Percentiles rank a stretch among this genome's conserved stretches.
These are phyloP conservation scores for Hetaerina americana DNA, from an alignment of 1,140 invertebrate genomes.

Conservation along the genomic window DNA sequence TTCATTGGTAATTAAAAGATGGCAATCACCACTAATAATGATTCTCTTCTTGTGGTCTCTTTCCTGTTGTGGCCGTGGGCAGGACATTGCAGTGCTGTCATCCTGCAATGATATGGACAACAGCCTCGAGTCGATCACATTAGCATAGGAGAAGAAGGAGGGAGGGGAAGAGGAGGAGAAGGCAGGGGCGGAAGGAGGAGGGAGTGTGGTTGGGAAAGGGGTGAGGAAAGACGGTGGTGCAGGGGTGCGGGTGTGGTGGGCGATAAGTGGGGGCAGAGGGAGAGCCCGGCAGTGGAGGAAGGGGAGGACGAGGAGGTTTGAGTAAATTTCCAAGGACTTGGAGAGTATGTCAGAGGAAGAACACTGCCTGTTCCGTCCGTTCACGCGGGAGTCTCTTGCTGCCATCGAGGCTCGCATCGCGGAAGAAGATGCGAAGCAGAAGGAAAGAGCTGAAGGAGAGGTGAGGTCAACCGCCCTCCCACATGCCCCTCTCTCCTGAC, in stretches of 20 bases:
- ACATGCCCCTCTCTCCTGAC: no score
- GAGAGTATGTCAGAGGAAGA: constrained; percentile 83
- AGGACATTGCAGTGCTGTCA: not conserved
- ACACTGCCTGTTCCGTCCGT: constrained; percentile 91
- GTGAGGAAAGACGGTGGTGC: not conserved
- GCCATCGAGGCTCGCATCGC: constrained; percentile 85
- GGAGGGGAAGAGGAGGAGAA: no score
- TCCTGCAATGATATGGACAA: not conserved
- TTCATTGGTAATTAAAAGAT: no score
- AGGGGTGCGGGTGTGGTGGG: not conserved
- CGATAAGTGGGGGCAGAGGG: not conserved
- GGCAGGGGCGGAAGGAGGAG: not conserved
- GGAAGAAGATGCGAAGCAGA: constrained; percentile 88
- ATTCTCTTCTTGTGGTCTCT: no score
- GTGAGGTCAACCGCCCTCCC: constrained; percentile 39
- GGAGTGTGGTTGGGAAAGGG: not conserved
- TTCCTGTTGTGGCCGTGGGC: no score
- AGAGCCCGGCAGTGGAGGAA: not conserved
- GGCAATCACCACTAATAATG: no score
- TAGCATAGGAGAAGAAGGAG: not conserved
- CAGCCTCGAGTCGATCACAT: not conserved
- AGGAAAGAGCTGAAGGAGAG: constrained; percentile 88
- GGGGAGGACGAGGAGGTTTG: not conserved
- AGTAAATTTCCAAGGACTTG: constrained; percentile 72
- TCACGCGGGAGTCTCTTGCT: constrained; percentile 90